Percentiles rank a stretch among this genome's conserved stretches.
Evolutionary conservation across 2,888 invertebrate species (phyloP).

Genomic region (Chydorus sphaericus): DNA sequence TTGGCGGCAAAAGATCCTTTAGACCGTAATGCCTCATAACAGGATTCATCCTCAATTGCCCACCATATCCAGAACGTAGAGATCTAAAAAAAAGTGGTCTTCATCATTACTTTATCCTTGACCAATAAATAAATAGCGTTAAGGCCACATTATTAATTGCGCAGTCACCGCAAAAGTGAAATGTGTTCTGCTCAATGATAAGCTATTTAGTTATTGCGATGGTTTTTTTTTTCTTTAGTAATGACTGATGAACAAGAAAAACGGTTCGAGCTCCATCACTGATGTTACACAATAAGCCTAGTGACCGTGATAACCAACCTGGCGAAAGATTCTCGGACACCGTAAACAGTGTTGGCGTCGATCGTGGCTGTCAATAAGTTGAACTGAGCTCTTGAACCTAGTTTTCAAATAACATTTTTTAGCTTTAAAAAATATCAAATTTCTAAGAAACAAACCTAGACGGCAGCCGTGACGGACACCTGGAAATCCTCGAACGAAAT

Average conservation of each 20-base stretch:
- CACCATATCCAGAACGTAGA: slow-evolving; percentile 64
- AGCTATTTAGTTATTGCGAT: too few species aligned
- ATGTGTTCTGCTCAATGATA: too few species aligned
- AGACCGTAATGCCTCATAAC: slow-evolving; percentile 73
- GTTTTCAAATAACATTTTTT: slow-evolving; percentile 13
- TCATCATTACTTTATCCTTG: too few species aligned
- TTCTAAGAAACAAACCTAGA: slow-evolving; percentile 40
- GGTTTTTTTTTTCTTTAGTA: too few species aligned
- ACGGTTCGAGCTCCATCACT: too few species aligned
- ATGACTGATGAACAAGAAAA: too few species aligned
- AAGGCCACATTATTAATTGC: too few species aligned
- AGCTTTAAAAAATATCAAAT: not conserved
- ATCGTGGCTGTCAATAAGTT: slow-evolving; percentile 73
- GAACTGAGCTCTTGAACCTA: slow-evolving; percentile 69
- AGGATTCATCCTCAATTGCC: slow-evolving; percentile 72
- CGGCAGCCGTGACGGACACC: slow-evolving; percentile 74
- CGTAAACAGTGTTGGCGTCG: slow-evolving; percentile 81
- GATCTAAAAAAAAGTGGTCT: too few species aligned
- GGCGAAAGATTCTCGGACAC: slow-evolving; percentile 64
- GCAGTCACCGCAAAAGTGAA: too few species aligned
- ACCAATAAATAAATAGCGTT: too few species aligned
- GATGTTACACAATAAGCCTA: too few species aligned
- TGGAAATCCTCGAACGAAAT: slow-evolving; percentile 78
- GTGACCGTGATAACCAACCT: too few species aligned
- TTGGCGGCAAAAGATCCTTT: slow-evolving; percentile 72